Conservation (phyloP, 2,797 vertebrate species). For the Peromyscus melanophrys region DNA sequence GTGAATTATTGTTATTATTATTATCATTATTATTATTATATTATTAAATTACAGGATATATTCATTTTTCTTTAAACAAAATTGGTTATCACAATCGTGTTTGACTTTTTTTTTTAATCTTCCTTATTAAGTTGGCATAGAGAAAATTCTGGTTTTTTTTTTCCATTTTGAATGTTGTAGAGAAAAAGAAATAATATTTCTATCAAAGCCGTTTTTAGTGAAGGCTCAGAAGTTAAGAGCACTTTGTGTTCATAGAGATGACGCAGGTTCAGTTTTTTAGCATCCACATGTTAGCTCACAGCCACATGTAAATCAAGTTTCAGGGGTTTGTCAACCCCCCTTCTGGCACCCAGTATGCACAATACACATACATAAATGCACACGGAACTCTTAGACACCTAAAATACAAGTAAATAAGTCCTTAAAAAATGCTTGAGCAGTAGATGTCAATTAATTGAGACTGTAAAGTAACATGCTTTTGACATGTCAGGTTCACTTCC, state of each 20-base stretch:
- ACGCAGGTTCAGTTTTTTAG: background rate
- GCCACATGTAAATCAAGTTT: background rate
- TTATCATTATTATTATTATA: background rate
- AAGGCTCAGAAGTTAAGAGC: background rate
- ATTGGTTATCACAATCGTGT: background rate
- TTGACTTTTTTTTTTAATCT: background rate
- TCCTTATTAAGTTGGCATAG: background rate
- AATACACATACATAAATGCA: background rate
- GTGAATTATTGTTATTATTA: background rate
- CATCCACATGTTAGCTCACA: background rate
- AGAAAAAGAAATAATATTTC: background rate
- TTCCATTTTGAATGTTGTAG: background rate
- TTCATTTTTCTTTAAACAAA: constrained; percentile 59
- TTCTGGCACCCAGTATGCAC: background rate
- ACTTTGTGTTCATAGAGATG: background rate
- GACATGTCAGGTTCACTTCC: background rate
- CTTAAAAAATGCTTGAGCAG: background rate
- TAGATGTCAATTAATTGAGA: background rate
- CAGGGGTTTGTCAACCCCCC: background rate
- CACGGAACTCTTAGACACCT: background rate
- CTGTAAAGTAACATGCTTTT: constrained; percentile 46
- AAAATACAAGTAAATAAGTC: background rate
- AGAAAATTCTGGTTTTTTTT: background rate
- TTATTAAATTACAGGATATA: background rate
- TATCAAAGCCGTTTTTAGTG: background rate